These are phyloP conservation scores for Megaustenia siamemsis DNA, from an alignment of 2,888 invertebrate genomes.

Conservation along the genomic window DNA sequence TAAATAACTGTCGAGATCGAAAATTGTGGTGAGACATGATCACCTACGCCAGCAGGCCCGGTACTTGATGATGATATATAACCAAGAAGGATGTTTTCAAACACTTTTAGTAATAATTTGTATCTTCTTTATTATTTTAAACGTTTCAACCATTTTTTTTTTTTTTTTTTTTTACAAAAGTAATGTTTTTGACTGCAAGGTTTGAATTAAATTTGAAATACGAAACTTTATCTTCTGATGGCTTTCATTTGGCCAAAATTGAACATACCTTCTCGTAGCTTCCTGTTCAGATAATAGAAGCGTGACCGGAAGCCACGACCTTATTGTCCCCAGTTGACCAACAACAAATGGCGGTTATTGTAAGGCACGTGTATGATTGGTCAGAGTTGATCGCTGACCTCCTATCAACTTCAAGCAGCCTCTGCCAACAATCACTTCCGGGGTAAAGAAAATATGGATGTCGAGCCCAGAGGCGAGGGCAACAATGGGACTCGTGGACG, in stretches of 20 bases:
- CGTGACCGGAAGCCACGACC: neutral
- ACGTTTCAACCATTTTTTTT: too few relatives aligned
- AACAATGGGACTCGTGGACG: neutral
- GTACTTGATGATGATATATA: too few relatives aligned
- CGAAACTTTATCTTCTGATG: neutral
- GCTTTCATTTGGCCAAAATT: neutral
- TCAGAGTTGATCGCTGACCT: slow-evolving; percentile 34
- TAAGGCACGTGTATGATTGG: slow-evolving; percentile 14
- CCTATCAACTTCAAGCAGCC: neutral
- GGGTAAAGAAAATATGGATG: slow-evolving; percentile 22
- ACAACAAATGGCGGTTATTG: slow-evolving; percentile 23
- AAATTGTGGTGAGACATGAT: too few relatives aligned
- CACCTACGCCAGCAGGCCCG: too few relatives aligned
- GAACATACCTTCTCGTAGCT: neutral
- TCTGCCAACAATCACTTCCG: slow-evolving; percentile 41
- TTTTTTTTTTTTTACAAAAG: too few relatives aligned
- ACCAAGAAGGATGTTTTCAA: too few relatives aligned
- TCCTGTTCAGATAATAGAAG: slow-evolving; percentile 23
- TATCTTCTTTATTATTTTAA: too few relatives aligned
- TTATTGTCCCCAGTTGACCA: slow-evolving; percentile 1
- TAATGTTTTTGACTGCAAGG: too few relatives aligned
- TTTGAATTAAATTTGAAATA: too few relatives aligned
- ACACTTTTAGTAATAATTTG: too few relatives aligned
- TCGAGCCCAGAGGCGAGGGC: neutral
- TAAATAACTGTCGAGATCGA: too few relatives aligned